Evolutionary conservation across 2,113 vertebrate species (phyloP).

Genomic region (Bos javanicus): DNA sequence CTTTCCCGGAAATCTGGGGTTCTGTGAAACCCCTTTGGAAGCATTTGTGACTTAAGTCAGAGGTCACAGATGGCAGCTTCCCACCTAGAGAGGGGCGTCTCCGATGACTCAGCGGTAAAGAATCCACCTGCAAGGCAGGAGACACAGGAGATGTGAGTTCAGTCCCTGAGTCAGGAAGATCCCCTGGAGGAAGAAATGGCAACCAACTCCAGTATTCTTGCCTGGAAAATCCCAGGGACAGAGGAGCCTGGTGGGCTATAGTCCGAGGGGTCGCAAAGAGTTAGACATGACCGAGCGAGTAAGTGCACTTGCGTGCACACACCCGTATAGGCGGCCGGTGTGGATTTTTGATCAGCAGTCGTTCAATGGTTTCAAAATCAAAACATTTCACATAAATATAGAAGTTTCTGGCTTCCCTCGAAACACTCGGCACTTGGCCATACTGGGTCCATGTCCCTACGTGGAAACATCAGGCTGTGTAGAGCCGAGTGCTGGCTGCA

Average conservation of each 20-base stretch:
- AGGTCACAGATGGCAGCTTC: not conserved
- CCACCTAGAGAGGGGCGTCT: not conserved
- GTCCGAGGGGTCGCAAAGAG: not conserved
- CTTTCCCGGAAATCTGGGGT: not conserved
- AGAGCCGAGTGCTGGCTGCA: not conserved
- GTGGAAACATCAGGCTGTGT: rapidly evolving
- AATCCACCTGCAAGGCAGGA: not conserved
- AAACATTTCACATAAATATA: not conserved
- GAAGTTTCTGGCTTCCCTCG: not conserved
- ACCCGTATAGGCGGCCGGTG: too few relatives aligned
- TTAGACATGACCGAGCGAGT: not conserved
- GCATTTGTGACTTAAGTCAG: not conserved
- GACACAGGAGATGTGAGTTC: not conserved
- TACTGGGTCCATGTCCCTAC: not conserved
- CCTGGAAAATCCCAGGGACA: not conserved
- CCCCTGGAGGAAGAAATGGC: not conserved
- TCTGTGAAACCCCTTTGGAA: not conserved
- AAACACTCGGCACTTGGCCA: not conserved
- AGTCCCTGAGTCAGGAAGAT: not conserved
- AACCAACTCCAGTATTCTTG: not conserved
- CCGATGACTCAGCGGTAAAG: not conserved
- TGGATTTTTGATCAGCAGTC: not conserved
- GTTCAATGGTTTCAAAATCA: not conserved
- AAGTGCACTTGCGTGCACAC: not conserved
- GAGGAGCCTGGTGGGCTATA: not conserved